Evolutionary conservation across 1,140 invertebrate genomes (phyloP).

Genomic region (Nilaparvata lugens): DNA sequence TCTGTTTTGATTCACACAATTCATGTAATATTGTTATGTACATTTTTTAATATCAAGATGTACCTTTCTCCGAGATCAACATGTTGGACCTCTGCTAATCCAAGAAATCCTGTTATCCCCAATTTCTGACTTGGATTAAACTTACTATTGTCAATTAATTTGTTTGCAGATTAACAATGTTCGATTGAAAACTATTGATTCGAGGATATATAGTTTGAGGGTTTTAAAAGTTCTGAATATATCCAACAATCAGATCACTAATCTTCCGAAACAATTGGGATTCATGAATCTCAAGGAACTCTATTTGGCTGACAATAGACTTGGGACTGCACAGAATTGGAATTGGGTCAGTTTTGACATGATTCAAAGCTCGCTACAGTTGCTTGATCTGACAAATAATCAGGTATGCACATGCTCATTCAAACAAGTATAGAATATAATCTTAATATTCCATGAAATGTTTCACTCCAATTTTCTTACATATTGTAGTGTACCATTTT

Average conservation of each 20-base stretch:
- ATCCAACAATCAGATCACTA: slow-evolving; percentile 62
- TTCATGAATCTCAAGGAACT: slow-evolving; percentile 55
- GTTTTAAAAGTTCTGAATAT: slow-evolving; percentile 61
- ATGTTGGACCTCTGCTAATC: too few relatives aligned
- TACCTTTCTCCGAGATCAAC: too few relatives aligned
- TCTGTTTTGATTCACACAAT: too few relatives aligned
- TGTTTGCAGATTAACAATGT: slow-evolving; percentile 43
- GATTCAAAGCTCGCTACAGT: slow-evolving; percentile 39
- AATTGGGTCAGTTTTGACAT: slow-evolving; percentile 47
- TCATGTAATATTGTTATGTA: too few relatives aligned
- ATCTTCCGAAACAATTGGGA: slow-evolving; percentile 63
- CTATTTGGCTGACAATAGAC: slow-evolving; percentile 56
- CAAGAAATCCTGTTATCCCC: too few relatives aligned
- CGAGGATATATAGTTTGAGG: slow-evolving; percentile 52
- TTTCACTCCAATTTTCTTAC: too few relatives aligned
- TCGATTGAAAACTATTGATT: slow-evolving; percentile 49
- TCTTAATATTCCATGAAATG: too few relatives aligned
- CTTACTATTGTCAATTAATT: too few relatives aligned
- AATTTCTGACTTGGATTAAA: too few relatives aligned
- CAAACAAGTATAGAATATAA: too few relatives aligned
- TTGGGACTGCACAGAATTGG: slow-evolving; percentile 49
- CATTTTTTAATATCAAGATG: too few relatives aligned
- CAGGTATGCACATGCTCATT: slow-evolving; percentile 28
- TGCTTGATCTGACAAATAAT: slow-evolving; percentile 54
- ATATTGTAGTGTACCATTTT: too few relatives aligned